Evolutionary conservation across 1,140 invertebrate species (phyloP).

Genomic region (Orius laevigatus): DNA sequence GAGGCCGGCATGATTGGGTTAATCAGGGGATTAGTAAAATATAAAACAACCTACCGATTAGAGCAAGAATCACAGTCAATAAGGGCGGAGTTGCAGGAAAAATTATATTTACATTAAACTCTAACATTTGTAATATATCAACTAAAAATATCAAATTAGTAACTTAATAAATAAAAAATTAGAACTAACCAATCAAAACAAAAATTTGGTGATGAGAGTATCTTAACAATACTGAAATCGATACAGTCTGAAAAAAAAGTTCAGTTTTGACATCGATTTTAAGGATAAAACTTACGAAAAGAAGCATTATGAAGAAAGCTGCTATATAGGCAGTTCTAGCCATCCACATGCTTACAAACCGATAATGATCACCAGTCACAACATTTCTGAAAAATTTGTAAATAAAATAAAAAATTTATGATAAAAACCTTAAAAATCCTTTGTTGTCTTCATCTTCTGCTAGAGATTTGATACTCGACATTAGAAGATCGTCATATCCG

Average conservation of each 20-base stretch:
- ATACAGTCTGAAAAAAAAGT: constrained; percentile 75
- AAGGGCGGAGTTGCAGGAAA: constrained; percentile 85
- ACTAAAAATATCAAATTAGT: constrained; percentile 51
- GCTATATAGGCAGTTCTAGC: constrained; percentile 81
- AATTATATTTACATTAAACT: constrained; percentile 80
- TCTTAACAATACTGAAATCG: constrained; percentile 90
- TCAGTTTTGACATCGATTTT: not conserved
- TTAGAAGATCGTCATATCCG: constrained; percentile 91
- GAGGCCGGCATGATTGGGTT: too few relatives aligned
- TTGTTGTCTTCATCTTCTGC: constrained; percentile 95
- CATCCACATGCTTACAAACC: constrained; percentile 95
- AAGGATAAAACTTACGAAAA: constrained; percentile 75
- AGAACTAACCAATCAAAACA: constrained; percentile 84
- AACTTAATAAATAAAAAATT: constrained; percentile 21
- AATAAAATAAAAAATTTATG: not conserved
- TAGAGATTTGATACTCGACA: constrained; percentile 87
- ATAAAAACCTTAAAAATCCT: constrained; percentile 60
- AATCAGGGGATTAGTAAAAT: not conserved
- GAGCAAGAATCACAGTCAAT: constrained; percentile 88
- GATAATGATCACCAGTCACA: constrained; percentile 94
- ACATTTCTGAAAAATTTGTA: constrained; percentile 55
- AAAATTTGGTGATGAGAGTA: constrained; percentile 99
- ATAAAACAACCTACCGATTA: constrained; percentile 69
- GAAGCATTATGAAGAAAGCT: constrained; percentile 91
- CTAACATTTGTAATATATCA: constrained; percentile 91